These are phyloP conservation scores for Chrysochloris asiatica DNA, from an alignment of 2,113 vertebrate genomes.

Conservation along the genomic window DNA sequence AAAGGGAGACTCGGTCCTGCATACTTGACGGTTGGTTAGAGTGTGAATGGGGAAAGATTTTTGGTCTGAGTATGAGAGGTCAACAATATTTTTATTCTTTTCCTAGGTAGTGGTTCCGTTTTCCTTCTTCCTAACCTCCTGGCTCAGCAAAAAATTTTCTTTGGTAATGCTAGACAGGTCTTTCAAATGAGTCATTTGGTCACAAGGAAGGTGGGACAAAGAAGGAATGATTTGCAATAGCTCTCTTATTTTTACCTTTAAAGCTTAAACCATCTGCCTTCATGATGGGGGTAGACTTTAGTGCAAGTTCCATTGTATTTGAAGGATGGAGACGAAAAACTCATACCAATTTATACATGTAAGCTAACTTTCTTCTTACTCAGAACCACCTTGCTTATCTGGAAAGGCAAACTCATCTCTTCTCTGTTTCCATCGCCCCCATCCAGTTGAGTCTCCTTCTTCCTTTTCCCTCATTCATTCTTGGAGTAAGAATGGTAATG, in stretches of 20 bases:
- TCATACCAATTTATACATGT: background rate
- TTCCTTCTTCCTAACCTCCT: background rate
- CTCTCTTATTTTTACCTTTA: background rate
- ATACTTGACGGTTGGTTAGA: background rate
- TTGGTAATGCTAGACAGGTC: background rate
- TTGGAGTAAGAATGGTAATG: background rate
- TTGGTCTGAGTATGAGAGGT: background rate
- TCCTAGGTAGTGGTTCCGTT: background rate
- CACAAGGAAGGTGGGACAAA: background rate
- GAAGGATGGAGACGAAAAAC: background rate
- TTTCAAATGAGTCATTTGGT: background rate
- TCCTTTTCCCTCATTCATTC: background rate
- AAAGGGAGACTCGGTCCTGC: accelerated
- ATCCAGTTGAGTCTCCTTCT: background rate
- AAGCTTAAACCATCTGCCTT: background rate
- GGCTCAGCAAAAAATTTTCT: background rate
- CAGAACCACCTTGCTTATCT: background rate
- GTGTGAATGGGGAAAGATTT: background rate
- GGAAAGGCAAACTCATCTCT: background rate
- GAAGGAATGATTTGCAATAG: background rate
- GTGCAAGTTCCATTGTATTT: background rate
- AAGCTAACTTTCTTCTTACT: background rate
- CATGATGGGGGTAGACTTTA: no score
- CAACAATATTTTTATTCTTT: background rate
- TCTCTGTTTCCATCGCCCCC: background rate